Base-by-base conservation (phyloP, 1,140 invertebrate genomes). In the Drosophila sproati region DNA sequence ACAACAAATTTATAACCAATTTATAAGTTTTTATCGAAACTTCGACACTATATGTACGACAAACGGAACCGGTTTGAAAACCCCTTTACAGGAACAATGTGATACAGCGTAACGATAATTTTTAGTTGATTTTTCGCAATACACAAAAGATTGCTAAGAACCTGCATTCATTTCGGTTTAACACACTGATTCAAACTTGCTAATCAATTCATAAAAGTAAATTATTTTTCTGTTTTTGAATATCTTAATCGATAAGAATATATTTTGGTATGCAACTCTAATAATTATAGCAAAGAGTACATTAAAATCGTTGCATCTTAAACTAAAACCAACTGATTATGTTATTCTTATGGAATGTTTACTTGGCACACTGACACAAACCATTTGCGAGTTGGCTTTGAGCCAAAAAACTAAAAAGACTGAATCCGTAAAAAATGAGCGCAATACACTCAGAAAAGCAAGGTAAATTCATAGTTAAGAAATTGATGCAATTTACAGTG, bases 321-420 rank as follows among this genome's bases (percentile, higher is more conserved):
- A 39, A 35, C 32, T 10, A 34, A 61, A 28, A 29, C 34, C 8
- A 59, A 20, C 12, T 32, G 8, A 4, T 4, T 7, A 61, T 41
- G 37, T 51, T 54, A 37, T 63, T 63, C n/a, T 62, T 8, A 54
- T 37, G 68, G 12, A 60, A 60, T 20, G 8, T 39, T 20, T 47
- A 48, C 35, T 35, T 77, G 64, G 51, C 73, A 54, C 73, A 70
- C 51, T 77, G 59, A 78, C 59, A 78, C 59, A 64, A 35, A 60
- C 60, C 66, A 77, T 78, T 78, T 78, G 60, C 55, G 39, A 12
- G 52, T 45, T 78, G 76, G 74, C 74, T 39, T 41, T 62, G 47
- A 28, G 74, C 76, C 76, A 78, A 78, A 59, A 20, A 34, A 34
- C 5, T 60, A 55, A 10, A n/a, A 45, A 50, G 35, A 39, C 12